Evolutionary conservation across 1,140 invertebrate species (phyloP).

Genomic region (Apis florea): DNA sequence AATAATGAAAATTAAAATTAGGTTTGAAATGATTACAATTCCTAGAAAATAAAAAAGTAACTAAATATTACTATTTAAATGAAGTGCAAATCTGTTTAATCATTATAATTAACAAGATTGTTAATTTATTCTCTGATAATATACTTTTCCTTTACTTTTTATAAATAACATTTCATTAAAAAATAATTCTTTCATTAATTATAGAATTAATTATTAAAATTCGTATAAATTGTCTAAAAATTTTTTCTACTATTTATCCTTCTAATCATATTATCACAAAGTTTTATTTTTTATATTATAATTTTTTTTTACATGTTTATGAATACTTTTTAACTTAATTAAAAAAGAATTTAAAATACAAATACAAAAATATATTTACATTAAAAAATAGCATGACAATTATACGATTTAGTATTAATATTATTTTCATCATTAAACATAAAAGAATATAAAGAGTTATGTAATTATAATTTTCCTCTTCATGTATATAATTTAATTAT

Average conservation of each 20-base stretch:
- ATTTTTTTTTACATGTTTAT: not conserved
- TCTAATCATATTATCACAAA: not conserved
- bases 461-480: not conserved
- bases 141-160: slow-evolving; percentile 20
- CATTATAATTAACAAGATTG: slow-evolving; percentile 12
- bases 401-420: not conserved
- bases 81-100: slow-evolving; percentile 2
- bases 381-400: slow-evolving; percentile 2
- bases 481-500: not conserved
- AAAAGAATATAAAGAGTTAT: not conserved
- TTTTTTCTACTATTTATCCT: slow-evolving; percentile 18
- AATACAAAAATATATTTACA: slow-evolving; percentile 17
- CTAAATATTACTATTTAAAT: slow-evolving; percentile 6
- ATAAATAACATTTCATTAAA: slow-evolving; percentile 6
- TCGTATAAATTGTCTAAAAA: slow-evolving; percentile 19
- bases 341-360: not conserved
- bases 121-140: slow-evolving; percentile 2
- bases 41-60: not conserved
- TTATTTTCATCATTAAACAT: slow-evolving; percentile 1
- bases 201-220: slow-evolving; percentile 25
- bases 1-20: slow-evolving; percentile 27
- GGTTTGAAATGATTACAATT: slow-evolving; percentile 2
- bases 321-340: not conserved
- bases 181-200: slow-evolving; percentile 1
- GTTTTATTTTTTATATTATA: slow-evolving; percentile 15